Evolutionary conservation across 1,140 invertebrate genomes (phyloP).

Genomic region (Pseudoatta argentina): DNA sequence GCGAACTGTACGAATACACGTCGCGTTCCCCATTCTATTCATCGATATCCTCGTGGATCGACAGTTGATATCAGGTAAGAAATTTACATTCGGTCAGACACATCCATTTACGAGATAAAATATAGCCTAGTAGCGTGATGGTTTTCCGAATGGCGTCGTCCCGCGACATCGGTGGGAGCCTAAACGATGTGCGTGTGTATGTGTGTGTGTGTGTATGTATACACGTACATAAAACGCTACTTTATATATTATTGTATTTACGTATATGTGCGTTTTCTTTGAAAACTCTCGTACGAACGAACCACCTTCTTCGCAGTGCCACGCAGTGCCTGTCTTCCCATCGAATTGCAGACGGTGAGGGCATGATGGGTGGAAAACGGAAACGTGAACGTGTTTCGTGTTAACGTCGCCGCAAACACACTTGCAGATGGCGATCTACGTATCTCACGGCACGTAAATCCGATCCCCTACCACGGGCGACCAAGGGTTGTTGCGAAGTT

Average conservation of each 20-base stretch:
- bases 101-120: conserved; percentile 70
- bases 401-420: conserved; percentile 62
- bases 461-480: conserved; percentile 12
- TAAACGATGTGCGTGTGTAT: neutral
- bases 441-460: conserved; percentile 56
- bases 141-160: conserved; percentile 49
- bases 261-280: conserved; percentile 58
- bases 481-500: conserved; percentile 59
- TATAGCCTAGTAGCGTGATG: conserved; percentile 64
- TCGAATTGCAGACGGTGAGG: conserved; percentile 49
- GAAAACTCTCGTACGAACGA: conserved; percentile 34
- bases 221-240: conserved; percentile 19
- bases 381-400: conserved; percentile 62
- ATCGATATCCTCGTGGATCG: conserved; percentile 69
- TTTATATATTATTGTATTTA: conserved; percentile 58
- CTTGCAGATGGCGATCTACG: conserved; percentile 38
- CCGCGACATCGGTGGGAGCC: conserved; percentile 26
- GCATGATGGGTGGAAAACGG: conserved; percentile 48
- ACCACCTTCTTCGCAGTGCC: conserved; percentile 39
- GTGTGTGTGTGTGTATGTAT: too few species aligned
- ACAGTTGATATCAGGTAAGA: conserved; percentile 66
- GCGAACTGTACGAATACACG: conserved; percentile 29
- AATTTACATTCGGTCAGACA: conserved; percentile 62
- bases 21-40: conserved; percentile 61
- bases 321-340: conserved; percentile 66